phyloP scores from a whole-genome alignment of 1,140 invertebrate genomes.

The Hyles vespertilio region DNA sequence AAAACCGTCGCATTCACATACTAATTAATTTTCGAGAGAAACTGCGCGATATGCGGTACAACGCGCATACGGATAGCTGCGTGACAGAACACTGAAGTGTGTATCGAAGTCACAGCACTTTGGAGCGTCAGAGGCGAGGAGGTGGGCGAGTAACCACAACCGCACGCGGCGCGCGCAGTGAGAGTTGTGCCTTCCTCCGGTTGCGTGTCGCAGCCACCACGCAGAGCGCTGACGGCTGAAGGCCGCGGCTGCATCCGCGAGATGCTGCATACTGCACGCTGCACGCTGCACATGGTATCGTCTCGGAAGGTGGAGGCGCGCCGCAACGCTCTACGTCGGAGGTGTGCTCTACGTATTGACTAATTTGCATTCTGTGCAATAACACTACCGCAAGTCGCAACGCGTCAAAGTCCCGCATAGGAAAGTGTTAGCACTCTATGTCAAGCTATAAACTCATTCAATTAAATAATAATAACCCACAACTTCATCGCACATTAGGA shows the following conservation, averaged over 20 bases:
- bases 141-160: conserved; percentile 50
- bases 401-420: too few species aligned
- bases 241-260: conserved; percentile 48
- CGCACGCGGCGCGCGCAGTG: conserved; percentile 69
- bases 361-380: too few species aligned
- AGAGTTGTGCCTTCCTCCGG: conserved; percentile 55
- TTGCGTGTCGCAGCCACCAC: conserved; percentile 34
- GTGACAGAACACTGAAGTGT: conserved; percentile 52
- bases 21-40: conserved; percentile 64
- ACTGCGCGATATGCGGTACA: conserved; percentile 47
- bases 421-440: too few species aligned
- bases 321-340: conserved; percentile 1
- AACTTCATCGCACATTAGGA: too few species aligned
- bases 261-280: conserved; percentile 41
- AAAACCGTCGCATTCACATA: conserved; percentile 68
- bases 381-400: too few species aligned
- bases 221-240: conserved; percentile 26
- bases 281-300: conserved; percentile 33
- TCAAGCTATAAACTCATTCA: too few species aligned
- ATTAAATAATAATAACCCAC: too few species aligned
- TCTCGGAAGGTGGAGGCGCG: conserved; percentile 1
- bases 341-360: too few species aligned
- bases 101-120: conserved; percentile 24
- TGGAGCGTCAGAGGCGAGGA: conserved; percentile 33
- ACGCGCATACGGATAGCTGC: conserved; percentile 48